Evolutionary conservation across 2,113 vertebrate genomes (phyloP), one percentile per base, ranked within the genome.

Genomic region (Aldabrachelys gigantea): DNA sequence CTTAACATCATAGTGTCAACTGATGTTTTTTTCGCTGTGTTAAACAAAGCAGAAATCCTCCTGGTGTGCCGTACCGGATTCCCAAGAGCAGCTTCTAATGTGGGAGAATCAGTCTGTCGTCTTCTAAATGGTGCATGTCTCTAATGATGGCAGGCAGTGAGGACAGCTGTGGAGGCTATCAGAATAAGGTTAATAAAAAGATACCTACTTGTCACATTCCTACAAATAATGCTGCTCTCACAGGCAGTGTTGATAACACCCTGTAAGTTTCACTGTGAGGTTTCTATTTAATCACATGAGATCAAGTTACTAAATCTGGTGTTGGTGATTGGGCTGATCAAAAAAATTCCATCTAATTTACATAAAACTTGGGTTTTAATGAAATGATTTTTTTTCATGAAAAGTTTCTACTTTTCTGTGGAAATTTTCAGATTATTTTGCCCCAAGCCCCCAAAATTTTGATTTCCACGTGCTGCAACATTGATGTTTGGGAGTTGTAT

Each of bases 11-110:
- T 95, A 76, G 94, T 97, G 98, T 98, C 89, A 91, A 96, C 97
- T 97, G 84, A 92, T 98, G 97, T 98, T 98, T 91, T 95, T 97
- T 97, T 97, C 97, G 97, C 96, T 97, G 97, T 98, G 98, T 98
- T 97, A 98, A 98, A 98, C 97, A 98, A 98, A 97, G 96, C 97
- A 94, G 97, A 95, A 97, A 92, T 95, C 92, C 95, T 91, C 94
- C 95, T 95, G 92, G 81, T 89, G 62, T 92, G 95, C 95, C 90
- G 83, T 92, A 93, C 78, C 69, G 8, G 89, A 94, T 96, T 95
- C 97, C 93, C 94, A 50, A 78, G 91, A 93, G 90, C 94, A 92
- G 89, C 13, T 31, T 87, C 94, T 81, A 83, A 89, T 57, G 89
- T 89, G 29, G 56, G 19, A 89, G 59, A 83, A 49, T 44, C 0